Evolutionary conservation across 2,888 invertebrate genomes (phyloP), one percentile per base, ranked within the genome.

Genomic region (Eupithecia subumbrata): DNA sequence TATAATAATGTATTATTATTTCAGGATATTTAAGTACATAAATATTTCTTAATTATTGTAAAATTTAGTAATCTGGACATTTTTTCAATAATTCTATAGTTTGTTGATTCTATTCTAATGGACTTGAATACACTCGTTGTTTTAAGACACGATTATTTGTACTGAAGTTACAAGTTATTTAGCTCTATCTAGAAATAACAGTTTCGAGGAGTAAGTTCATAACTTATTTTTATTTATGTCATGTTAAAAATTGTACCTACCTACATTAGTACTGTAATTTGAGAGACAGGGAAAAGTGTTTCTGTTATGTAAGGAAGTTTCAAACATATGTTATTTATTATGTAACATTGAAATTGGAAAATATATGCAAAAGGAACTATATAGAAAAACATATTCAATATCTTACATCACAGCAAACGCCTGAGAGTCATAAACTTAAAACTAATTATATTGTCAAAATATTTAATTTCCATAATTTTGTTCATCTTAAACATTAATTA

Each of bases 331-430:
- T 9, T 40, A 40, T 9, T 52, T 79, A 81, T 79, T 75, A 75
- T 16, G 60, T 73, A 76, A 76, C 73, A 48, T 70, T 74, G 70
- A 73, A 72, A 56, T 72, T 79, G 74, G 66, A 82, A 83, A 68
- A 76, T 76, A 77, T 40, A 74, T 78, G 52, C 77, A 76, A 78
- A 83, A 87, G 86, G 82, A 87, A 86, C 84, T 86, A 81, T 84
- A 86, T 85, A 85, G 82, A 86, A 79, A 85, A 72, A 79, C 79
- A 76, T 60, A 75, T 78, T 83, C 80, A 80, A 86, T 92, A 93
- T 90, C 89, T 92, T 92, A 94, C 92, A 94, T 94, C 94, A 94
- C 94, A 94, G 94, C 94, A 87, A 89, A 88, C 86, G 93, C 92
- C 92, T 92, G 94, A 94, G 93, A 93, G 92, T 91, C 90, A 83